phyloP scores from a whole-genome alignment of 2,888 invertebrate species.

The Drosophila falleni region DNA sequence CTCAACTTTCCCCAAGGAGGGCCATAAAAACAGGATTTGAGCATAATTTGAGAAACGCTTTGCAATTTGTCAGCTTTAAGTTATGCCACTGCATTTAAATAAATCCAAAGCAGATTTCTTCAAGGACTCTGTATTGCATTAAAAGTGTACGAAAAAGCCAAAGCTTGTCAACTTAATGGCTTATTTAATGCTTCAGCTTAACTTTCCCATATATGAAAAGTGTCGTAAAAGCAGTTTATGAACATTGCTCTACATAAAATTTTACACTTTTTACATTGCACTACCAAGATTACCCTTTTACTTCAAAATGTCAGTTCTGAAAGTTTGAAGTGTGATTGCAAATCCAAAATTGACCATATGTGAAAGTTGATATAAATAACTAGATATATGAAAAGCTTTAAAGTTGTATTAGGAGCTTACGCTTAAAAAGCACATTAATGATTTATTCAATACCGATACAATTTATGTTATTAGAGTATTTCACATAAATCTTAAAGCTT shows the following conservation, averaged over 20 bases:
- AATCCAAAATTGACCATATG: not conserved
- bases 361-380: not conserved
- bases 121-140: constrained; percentile 11
- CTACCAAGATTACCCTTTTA: constrained; percentile 5
- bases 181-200: constrained; percentile 24
- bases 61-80: constrained; percentile 35
- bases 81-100: constrained; percentile 40
- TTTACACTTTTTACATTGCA: constrained; percentile 18
- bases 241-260: constrained; percentile 5
- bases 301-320: not conserved
- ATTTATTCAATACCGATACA: no score
- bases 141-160: constrained; percentile 11
- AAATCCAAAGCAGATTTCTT: constrained; percentile 1
- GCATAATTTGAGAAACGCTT: constrained; percentile 61
- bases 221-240: constrained; percentile 31
- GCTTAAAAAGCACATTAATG: no score
- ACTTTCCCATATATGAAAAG: constrained; percentile 4
- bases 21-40: constrained; percentile 73
- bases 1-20: constrained; percentile 21
- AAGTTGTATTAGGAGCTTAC: no score
- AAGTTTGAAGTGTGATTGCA: not conserved
- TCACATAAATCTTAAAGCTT: no score
- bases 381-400: not conserved
- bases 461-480: no score
- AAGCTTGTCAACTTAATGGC: constrained; percentile 48